These are phyloP conservation scores for Climacteris rufus DNA, from an alignment of 2,113 vertebrate species.

Conservation along the genomic window DNA sequence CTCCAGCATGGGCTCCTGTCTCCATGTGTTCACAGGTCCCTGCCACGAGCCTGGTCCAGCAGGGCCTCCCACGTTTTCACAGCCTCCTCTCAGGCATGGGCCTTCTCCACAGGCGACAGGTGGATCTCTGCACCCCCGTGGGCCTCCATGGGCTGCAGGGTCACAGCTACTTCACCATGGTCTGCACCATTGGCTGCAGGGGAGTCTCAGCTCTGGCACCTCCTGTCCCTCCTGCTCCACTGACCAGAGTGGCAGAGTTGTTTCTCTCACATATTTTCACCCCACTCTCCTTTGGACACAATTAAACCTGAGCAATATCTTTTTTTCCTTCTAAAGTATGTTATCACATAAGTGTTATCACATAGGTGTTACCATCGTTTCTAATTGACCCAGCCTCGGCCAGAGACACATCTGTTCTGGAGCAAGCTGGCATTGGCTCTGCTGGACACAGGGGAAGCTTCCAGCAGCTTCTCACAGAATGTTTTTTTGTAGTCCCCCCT, in stretches of 20 bases:
- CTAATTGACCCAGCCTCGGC: neutral
- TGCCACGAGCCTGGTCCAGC: neutral
- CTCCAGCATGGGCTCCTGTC: neutral
- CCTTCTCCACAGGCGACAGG: rapidly evolving
- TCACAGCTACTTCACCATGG: neutral
- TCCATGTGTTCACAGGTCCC: neutral
- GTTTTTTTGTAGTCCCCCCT: neutral
- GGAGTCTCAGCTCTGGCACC: neutral
- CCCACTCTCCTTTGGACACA: neutral
- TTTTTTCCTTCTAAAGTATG: neutral
- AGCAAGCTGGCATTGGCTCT: neutral
- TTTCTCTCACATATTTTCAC: neutral
- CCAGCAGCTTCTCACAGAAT: neutral
- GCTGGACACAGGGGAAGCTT: neutral
- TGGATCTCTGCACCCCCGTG: neutral
- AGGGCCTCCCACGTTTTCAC: neutral
- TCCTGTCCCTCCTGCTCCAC: neutral
- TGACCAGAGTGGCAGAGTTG: neutral
- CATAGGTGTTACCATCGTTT: neutral
- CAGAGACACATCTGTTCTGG: neutral
- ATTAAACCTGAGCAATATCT: neutral
- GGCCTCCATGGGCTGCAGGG: neutral
- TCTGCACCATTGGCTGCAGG: neutral
- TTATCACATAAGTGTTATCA: neutral
- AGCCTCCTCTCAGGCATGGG: neutral